phyloP scores from a whole-genome alignment of 2,797 vertebrate species.

The Brotula barbata region DNA sequence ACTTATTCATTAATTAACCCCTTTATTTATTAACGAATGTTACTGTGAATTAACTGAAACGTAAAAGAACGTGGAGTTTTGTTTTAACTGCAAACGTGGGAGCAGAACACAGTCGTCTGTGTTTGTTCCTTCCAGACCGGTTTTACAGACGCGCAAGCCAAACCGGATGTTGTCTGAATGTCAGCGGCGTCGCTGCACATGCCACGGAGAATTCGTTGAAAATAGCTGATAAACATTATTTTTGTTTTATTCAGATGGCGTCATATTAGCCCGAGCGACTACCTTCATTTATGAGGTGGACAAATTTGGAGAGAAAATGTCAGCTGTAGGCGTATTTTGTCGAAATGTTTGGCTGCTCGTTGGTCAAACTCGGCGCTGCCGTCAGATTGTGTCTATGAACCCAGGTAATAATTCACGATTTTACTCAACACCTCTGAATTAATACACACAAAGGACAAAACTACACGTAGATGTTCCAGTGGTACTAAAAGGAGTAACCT shows the following conservation, averaged over 20 bases:
- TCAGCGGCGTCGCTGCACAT: slow-evolving; percentile 65
- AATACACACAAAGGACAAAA: too few relatives aligned
- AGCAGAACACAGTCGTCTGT: slow-evolving; percentile 15
- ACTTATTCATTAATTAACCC: too few relatives aligned
- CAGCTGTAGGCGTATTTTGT: slow-evolving; percentile 44
- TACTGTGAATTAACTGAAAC: too few relatives aligned
- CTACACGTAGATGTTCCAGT: too few relatives aligned
- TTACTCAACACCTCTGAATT: too few relatives aligned
- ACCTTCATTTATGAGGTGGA: not conserved
- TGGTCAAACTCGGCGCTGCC: slow-evolving; percentile 58
- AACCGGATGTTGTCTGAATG: slow-evolving; percentile 66
- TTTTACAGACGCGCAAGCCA: slow-evolving; percentile 2
- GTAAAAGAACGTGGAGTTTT: too few relatives aligned
- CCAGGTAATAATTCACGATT: slow-evolving; percentile 43
- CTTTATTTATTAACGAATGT: too few relatives aligned
- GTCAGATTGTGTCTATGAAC: slow-evolving; percentile 8
- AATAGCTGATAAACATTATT: accelerated
- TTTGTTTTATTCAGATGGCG: not conserved
- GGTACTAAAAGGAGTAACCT: too few relatives aligned
- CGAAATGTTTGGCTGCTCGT: slow-evolving; percentile 55
- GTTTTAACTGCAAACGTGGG: too few relatives aligned
- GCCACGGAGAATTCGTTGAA: slow-evolving; percentile 4
- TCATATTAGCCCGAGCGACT: too few relatives aligned
- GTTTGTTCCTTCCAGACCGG: slow-evolving; percentile 42
- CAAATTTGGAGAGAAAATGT: slow-evolving; percentile 47